A percentile compares a stretch with the other conserved stretches of the same genome.
Conservation (phyloP, 2,797 vertebrate genomes). For the Antrozous pallidus region DNA sequence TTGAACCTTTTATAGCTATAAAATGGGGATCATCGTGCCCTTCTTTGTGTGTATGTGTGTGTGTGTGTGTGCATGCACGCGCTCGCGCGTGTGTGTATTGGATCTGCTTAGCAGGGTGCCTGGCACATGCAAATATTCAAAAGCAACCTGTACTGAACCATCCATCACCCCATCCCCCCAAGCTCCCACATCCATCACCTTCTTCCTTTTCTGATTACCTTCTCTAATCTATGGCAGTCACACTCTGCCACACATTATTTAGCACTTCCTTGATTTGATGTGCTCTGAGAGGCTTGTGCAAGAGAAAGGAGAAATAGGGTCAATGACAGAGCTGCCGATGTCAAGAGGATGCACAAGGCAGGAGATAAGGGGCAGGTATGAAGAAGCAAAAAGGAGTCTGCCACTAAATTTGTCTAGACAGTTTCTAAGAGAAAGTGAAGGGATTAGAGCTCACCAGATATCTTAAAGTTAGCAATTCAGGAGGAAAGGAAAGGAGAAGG, state of each 20-base stretch:
- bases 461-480: background rate
- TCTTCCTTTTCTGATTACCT: background rate
- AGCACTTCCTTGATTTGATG: background rate
- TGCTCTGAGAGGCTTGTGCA: background rate
- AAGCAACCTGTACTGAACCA: background rate
- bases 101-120: background rate
- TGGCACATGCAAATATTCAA: too few relatives aligned
- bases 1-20: background rate
- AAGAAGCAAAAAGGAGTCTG: background rate
- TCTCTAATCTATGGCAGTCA: background rate
- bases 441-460: background rate
- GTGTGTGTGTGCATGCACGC: too few relatives aligned
- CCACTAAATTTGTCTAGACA: background rate
- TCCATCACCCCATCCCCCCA: accelerated
- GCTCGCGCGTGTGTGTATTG: too few relatives aligned
- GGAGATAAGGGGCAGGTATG: background rate
- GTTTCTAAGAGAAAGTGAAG: background rate
- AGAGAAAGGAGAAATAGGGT: background rate
- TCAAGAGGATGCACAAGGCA: background rate
- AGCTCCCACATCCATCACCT: background rate
- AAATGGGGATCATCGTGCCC: background rate
- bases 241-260: background rate
- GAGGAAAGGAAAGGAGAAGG: background rate
- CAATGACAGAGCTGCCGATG: background rate
- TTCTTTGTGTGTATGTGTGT: background rate